Base-by-base conservation (phyloP, 2,113 vertebrate genomes). In the Corapipo altera region DNA sequence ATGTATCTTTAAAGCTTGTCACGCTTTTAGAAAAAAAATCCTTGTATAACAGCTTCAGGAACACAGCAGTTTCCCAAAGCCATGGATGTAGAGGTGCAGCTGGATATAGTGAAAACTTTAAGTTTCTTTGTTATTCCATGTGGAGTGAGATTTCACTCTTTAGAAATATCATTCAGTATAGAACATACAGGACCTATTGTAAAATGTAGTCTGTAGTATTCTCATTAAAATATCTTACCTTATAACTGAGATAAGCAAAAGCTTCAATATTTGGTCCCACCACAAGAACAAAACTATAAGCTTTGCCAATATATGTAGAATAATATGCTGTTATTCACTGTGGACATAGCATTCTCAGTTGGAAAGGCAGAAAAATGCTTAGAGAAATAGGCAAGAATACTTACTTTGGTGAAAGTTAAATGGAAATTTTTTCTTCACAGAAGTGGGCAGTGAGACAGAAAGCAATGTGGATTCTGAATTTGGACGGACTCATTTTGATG, bases 391-490 rank as follows among this genome's bases (percentile, higher is more conserved):
- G 16, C 39, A 27, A 11, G 8, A 43, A 3, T 24, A 9, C 48
- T 41, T 48, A 33, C 15, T 37, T 39, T 35, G 4, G n/a, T 51
- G 80, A 7, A 65, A 62, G 37, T 75, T 81, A 65, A 78, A 54
- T 72, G 48, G 41, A 61, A 70, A 76, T 32, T 67, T 89, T 64
- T 81, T 26, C 55, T 94, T 96, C 67, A 58, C 84, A 99, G 99
- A 99, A 89, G 98, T 98, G 52, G 99, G 98, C 66, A 99, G 99
- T 35, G 99, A 99, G 97, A 98, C 98, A 1, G 99, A 99, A 88
- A 99, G 99, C 95, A 98, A 98, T 8, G 98, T 98, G 97, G 99
- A 99, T 94, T 98, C 99, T 24, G 99, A 99, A 69, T 98, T 98
- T 95, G 98, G 98, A 17, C 98, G 98, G n/a, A 96, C 98, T 86